Evolutionary conservation across 2,113 vertebrate genomes (phyloP).

Genomic region (Tupaia tana): DNA sequence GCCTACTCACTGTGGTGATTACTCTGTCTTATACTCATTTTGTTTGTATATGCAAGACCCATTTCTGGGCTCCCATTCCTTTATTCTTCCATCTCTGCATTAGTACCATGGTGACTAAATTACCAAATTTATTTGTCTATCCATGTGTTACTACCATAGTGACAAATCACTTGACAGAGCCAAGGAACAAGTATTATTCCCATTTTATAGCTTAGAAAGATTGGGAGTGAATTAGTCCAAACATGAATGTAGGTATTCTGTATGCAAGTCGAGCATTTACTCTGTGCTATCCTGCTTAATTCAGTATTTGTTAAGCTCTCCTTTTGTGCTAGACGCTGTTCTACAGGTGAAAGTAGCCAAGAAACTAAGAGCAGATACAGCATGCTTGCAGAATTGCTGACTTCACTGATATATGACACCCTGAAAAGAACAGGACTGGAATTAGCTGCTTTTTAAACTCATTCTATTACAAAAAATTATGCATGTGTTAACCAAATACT

Average conservation of each 20-base stretch:
- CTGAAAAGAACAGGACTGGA: not conserved
- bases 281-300: not conserved
- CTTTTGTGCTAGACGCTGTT: not conserved
- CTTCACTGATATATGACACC: not conserved
- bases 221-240: not conserved
- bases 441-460: not conserved
- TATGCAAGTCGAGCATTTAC: not conserved
- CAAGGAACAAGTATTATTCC: not conserved
- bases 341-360: not conserved
- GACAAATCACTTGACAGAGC: not conserved
- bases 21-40: no score
- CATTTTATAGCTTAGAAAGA: not conserved
- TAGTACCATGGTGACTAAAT: no score
- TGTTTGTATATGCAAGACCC: no score
- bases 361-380: not conserved
- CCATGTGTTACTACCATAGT: no score
- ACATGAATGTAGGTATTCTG: not conserved
- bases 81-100: no score
- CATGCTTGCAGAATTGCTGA: not conserved
- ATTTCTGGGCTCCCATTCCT: no score
- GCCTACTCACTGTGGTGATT: no score
- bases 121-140: no score
- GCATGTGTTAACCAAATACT: not conserved
- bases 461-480: not conserved
- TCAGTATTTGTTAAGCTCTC: not conserved